These are phyloP conservation scores for Sicus ferrugineus DNA, from an alignment of 2,888 invertebrate genomes.

Conservation along the genomic window DNA sequence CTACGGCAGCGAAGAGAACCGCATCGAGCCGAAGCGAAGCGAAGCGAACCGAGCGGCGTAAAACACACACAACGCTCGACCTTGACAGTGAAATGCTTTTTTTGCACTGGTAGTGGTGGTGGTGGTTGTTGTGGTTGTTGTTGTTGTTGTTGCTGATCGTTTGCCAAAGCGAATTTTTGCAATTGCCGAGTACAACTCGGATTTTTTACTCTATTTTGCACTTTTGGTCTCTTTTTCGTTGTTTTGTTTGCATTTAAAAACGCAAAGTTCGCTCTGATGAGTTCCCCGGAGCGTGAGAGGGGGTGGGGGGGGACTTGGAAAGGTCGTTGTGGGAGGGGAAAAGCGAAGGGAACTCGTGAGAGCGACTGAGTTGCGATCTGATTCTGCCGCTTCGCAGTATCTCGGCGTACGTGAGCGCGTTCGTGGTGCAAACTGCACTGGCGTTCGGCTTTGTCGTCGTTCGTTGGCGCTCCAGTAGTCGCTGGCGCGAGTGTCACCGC, in stretches of 20 bases:
- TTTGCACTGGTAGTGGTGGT: constrained; percentile 34
- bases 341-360: too few relatives aligned
- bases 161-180: constrained; percentile 39
- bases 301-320: neutral
- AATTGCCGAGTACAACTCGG: constrained; percentile 52
- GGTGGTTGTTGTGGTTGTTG: constrained; percentile 37
- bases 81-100: constrained; percentile 60
- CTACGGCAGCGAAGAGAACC: neutral
- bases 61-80: constrained; percentile 54
- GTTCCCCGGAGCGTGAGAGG: neutral
- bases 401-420: neutral
- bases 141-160: constrained; percentile 31
- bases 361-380: constrained; percentile 4
- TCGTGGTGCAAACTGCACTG: constrained; percentile 4
- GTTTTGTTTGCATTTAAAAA: constrained; percentile 26
- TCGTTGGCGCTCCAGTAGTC: too few relatives aligned
- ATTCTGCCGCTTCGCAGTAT: neutral
- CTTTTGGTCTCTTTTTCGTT: constrained; percentile 32
- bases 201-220: constrained; percentile 27
- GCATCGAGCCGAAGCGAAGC: neutral
- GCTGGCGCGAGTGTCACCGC: neutral
- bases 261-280: neutral
- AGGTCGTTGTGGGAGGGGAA: too few relatives aligned
- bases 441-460: neutral
- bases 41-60: neutral